Percentiles rank a stretch among this genome's conserved stretches.
These are phyloP conservation scores for Orthosia incerta DNA, from an alignment of 2,888 invertebrate genomes.

Conservation along the genomic window DNA sequence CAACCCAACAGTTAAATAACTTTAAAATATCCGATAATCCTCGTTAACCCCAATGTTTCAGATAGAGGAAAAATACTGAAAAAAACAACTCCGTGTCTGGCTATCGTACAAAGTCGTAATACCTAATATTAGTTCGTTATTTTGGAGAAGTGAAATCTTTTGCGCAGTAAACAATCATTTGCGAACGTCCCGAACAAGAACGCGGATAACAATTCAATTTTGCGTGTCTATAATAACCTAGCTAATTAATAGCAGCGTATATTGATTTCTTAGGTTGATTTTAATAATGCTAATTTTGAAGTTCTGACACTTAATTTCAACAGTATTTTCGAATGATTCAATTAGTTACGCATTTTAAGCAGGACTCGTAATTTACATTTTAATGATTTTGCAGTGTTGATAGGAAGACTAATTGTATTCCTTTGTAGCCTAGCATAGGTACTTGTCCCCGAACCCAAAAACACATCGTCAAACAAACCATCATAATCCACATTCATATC, in stretches of 20 bases:
- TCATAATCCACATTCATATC: slow-evolving; percentile 48
- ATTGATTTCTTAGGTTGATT: neutral
- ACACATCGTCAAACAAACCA: neutral
- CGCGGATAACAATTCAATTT: slow-evolving; percentile 46
- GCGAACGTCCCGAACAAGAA: slow-evolving; percentile 41
- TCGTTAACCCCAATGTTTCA: slow-evolving; percentile 1
- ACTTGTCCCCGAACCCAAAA: neutral
- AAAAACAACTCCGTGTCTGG: slow-evolving; percentile 18
- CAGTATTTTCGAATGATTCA: slow-evolving; percentile 1
- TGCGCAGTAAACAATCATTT: slow-evolving; percentile 66
- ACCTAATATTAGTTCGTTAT: slow-evolving; percentile 70
- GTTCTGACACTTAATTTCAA: slow-evolving; percentile 30
- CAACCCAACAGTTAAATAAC: neutral
- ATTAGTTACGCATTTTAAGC: slow-evolving; percentile 15
- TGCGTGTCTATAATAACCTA: slow-evolving; percentile 35
- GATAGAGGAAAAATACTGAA: neutral
- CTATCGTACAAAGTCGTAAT: slow-evolving; percentile 66
- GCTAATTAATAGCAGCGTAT: slow-evolving; percentile 14
- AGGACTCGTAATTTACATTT: neutral
- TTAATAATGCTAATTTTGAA: slow-evolving; percentile 6
- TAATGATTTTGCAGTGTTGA: neutral
- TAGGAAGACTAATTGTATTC: neutral
- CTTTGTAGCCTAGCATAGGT: neutral
- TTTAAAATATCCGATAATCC: neutral
- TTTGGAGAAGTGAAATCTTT: slow-evolving; percentile 71